These are phyloP conservation scores for Panthera uncia DNA, from an alignment of 2,113 vertebrate genomes.

Conservation along the genomic window DNA sequence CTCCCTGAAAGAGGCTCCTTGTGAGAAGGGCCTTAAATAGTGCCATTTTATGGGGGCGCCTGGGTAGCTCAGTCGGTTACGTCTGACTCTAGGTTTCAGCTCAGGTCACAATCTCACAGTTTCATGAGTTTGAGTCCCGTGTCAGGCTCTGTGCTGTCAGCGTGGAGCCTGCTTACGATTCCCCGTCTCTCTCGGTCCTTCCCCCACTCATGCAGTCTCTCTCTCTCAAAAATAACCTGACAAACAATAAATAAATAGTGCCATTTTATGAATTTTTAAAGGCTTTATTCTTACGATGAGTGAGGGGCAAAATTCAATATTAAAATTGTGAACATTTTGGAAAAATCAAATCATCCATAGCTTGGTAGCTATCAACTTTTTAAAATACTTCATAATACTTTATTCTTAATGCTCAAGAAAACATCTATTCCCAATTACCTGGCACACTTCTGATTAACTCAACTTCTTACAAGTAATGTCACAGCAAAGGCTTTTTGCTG, in stretches of 20 bases:
- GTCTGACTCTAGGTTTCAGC: no score
- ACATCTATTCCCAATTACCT: not conserved
- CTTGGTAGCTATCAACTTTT: not conserved
- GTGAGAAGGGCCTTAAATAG: not conserved
- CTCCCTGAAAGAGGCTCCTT: not conserved
- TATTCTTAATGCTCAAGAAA: not conserved
- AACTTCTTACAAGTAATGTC: conserved; percentile 6
- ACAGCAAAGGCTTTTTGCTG: conserved; percentile 35
- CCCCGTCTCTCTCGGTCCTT: no score
- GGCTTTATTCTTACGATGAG: not conserved
- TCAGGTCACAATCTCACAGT: no score
- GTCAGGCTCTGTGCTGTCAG: no score
- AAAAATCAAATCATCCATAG: not conserved
- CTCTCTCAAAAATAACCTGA: no score
- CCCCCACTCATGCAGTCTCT: no score
- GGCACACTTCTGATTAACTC: conserved; percentile 34
- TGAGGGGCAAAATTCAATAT: not conserved
- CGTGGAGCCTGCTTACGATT: no score
- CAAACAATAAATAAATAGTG: not conserved
- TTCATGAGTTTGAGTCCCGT: no score
- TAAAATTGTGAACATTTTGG: conserved; percentile 29
- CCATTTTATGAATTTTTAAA: conserved; percentile 9
- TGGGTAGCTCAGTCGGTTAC: no score
- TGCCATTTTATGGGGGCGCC: not conserved
- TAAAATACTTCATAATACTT: conserved; percentile 1